Conservation (phyloP, 2,888 invertebrate genomes). For the Mesorhabditis belari region DNA sequence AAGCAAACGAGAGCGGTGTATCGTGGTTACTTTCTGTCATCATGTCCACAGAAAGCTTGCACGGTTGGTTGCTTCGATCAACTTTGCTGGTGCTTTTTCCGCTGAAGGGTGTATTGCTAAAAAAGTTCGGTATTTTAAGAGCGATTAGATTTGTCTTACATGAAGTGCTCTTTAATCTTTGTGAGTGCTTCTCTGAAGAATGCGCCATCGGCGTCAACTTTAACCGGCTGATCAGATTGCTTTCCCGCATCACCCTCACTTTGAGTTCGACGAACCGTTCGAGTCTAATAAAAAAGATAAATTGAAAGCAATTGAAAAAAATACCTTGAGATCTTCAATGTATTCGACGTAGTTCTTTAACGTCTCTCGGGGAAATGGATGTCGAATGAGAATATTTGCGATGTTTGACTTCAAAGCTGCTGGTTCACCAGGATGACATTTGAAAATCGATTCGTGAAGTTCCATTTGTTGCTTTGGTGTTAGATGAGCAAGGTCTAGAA, state of each 20-base stretch:
- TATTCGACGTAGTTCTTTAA: too few species aligned
- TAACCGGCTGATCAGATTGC: neutral
- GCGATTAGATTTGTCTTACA: neutral
- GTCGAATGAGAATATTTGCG: too few species aligned
- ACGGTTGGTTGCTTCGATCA: neutral
- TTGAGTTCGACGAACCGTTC: slow-evolving; percentile 12
- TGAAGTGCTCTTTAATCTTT: neutral
- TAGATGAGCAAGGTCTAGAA: too few species aligned
- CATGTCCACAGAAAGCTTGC: slow-evolving; percentile 71
- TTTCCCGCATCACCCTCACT: slow-evolving; percentile 13
- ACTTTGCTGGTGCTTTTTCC: neutral
- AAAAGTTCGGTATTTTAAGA: too few species aligned
- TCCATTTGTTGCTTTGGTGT: too few species aligned
- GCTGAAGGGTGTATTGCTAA: neutral
- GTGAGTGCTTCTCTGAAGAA: neutral
- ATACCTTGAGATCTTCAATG: too few species aligned
- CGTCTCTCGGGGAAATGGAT: too few species aligned
- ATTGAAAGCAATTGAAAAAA: too few species aligned
- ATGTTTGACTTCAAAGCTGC: too few species aligned
- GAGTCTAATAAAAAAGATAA: neutral
- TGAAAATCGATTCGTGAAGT: too few species aligned
- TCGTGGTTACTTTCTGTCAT: slow-evolving; percentile 98
- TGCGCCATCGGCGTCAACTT: neutral
- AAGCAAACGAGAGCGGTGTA: slow-evolving; percentile 91
- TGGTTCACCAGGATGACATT: too few species aligned